Evolutionary conservation across 2,797 vertebrate genomes (phyloP).

Genomic region (Cheirogaleus major): DNA sequence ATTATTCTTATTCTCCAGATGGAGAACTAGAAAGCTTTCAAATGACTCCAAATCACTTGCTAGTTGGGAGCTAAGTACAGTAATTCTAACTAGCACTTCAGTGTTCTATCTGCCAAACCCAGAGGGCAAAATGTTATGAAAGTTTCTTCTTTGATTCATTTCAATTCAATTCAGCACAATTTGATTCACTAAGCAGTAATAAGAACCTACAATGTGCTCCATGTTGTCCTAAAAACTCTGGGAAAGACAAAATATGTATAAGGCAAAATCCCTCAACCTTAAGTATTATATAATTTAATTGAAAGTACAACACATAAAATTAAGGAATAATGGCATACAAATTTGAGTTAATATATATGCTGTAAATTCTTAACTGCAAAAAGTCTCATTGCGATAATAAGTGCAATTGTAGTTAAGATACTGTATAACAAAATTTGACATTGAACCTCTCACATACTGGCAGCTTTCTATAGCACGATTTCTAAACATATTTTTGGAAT

Average conservation of each 20-base stretch:
- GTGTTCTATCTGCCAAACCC: background rate
- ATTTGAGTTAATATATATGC: background rate
- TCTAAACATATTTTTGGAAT: constrained; percentile 40
- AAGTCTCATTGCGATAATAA: background rate
- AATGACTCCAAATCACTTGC: constrained; percentile 44
- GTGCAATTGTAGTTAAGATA: background rate
- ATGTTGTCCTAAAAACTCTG: background rate
- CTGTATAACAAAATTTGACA: background rate
- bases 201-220: background rate
- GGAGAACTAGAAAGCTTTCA: constrained; percentile 36
- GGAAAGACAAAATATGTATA: background rate
- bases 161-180: background rate
- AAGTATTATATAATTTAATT: constrained; percentile 31
- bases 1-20: background rate
- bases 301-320: background rate
- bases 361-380: background rate
- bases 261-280: background rate
- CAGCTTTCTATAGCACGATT: background rate
- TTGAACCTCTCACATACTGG: background rate
- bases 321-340: background rate
- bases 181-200: constrained; percentile 29
- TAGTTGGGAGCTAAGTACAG: constrained; percentile 27
- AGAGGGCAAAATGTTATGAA: constrained; percentile 57
- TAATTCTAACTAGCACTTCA: constrained; percentile 45
- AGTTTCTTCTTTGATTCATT: constrained; percentile 36